phyloP scores from a whole-genome alignment of 2,113 vertebrate species.

The Dicrurus megarhynchus region DNA sequence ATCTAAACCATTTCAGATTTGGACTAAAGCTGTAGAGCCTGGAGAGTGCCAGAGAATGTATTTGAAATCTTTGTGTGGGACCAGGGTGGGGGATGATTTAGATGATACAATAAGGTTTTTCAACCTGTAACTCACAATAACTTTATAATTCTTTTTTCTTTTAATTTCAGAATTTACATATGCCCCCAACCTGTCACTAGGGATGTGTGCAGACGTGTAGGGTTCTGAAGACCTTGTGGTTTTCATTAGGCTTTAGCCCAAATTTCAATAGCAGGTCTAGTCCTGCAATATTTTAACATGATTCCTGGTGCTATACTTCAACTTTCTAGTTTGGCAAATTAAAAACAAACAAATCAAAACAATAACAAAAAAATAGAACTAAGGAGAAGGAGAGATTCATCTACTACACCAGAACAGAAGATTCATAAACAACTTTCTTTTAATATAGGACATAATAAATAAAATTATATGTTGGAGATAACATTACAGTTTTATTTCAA shows the following conservation, averaged over 20 bases:
- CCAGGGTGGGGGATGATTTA: neutral
- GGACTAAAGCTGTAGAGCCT: neutral
- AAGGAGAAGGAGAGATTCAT: neutral
- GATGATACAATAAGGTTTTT: neutral
- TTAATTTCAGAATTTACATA: neutral
- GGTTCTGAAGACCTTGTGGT: neutral
- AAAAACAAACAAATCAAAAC: neutral
- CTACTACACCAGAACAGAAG: neutral
- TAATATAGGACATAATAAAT: neutral
- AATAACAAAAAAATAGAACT: neutral
- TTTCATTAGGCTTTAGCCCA: neutral
- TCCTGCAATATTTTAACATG: neutral
- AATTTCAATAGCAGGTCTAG: neutral
- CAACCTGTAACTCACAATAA: neutral
- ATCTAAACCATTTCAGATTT: neutral
- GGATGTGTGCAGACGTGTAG: neutral
- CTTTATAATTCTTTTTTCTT: neutral
- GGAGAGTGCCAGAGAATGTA: accelerated
- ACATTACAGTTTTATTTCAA: neutral
- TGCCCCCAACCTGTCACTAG: neutral
- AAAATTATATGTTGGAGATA: neutral
- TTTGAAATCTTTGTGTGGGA: neutral
- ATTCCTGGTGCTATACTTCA: neutral
- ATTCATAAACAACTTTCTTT: accelerated
- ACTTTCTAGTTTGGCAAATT: neutral